Evolutionary conservation across 2,888 invertebrate genomes (phyloP).

Genomic region (Drosophila engyochracea): DNA sequence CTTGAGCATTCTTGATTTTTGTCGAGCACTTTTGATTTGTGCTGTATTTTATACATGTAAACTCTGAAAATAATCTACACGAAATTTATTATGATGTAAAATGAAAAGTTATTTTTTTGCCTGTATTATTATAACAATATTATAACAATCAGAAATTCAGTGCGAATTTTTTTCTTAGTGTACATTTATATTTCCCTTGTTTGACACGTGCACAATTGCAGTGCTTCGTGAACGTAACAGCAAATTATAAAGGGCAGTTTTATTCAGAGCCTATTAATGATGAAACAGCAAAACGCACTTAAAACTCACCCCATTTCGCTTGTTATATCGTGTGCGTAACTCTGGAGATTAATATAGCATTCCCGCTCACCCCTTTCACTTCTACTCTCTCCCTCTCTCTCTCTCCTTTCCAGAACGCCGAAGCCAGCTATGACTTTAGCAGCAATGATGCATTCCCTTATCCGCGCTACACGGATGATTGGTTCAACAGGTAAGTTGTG

Average conservation of each 20-base stretch:
- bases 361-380: background rate
- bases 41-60: background rate
- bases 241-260: conserved; percentile 21
- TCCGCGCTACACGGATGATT: conserved; percentile 99
- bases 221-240: conserved; percentile 5
- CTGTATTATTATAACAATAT: background rate
- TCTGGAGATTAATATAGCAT: conserved; percentile 2
- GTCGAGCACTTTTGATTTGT: background rate
- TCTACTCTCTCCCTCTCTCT: background rate
- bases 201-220: conserved; percentile 2
- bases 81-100: background rate
- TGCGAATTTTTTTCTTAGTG: background rate
- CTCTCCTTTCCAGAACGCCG: conserved; percentile 91
- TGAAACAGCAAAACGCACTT: conserved; percentile 52
- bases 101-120: background rate
- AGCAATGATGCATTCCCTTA: conserved; percentile 99
- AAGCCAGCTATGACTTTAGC: conserved; percentile 99
- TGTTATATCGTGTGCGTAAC: conserved; percentile 6
- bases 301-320: conserved; percentile 16
- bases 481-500: conserved; percentile 97
- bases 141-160: background rate
- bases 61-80: background rate
- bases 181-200: background rate
- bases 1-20: background rate
- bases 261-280: conserved; percentile 3